phyloP scores from a whole-genome alignment of 92 coral and sea anemone genomes.

The Parazoanthus darwini region DNA sequence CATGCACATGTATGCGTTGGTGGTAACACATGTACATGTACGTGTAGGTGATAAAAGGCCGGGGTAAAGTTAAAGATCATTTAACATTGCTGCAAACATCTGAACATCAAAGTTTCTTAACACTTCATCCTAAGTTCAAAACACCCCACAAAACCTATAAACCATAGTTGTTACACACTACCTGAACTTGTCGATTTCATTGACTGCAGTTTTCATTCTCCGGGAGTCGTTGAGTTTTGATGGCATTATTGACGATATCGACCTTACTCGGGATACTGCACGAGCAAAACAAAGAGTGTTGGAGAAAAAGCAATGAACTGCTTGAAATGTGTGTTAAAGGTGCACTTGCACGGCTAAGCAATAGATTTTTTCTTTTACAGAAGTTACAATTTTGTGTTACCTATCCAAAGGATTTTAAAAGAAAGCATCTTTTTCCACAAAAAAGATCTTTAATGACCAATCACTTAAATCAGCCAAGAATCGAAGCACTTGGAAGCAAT shows the following conservation, averaged over 20 bases:
- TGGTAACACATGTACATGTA: too few relatives aligned
- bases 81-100: neutral
- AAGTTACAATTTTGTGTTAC: too few relatives aligned
- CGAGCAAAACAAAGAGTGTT: constrained; percentile 11
- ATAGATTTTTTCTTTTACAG: too few relatives aligned
- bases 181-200: constrained; percentile 97
- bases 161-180: constrained; percentile 6
- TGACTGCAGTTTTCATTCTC: constrained; percentile 87
- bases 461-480: too few relatives aligned
- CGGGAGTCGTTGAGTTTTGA: constrained; percentile 87
- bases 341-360: too few relatives aligned
- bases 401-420: too few relatives aligned
- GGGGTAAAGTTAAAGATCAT: neutral
- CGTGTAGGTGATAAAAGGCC: neutral
- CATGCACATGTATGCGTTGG: too few relatives aligned
- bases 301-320: neutral
- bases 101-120: neutral
- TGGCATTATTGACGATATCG: constrained; percentile 97
- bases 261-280: constrained; percentile 82
- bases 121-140: neutral
- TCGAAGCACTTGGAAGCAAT: too few relatives aligned
- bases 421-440: too few relatives aligned
- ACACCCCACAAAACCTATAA: neutral
- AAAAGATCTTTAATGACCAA: too few relatives aligned
- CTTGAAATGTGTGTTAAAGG: too few relatives aligned